phyloP scores from a whole-genome alignment of 2,888 invertebrate species.

The Eupeodes latifasciatus region DNA sequence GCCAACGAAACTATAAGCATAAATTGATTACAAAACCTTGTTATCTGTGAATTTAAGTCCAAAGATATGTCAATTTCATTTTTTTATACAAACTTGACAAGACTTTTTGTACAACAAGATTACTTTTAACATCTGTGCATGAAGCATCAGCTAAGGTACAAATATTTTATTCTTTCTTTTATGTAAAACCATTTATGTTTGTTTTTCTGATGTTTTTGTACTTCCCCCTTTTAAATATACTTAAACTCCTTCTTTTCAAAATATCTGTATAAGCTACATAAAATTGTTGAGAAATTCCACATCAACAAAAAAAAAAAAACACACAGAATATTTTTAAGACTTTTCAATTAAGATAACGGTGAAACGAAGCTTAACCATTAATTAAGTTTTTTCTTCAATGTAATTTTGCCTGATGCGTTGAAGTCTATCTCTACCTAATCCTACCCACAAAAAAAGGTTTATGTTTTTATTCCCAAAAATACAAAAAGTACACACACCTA shows the following conservation, averaged over 20 bases:
- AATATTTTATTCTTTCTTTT: no score
- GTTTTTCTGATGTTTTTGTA: no score
- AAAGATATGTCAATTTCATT: no score
- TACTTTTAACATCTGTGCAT: no score
- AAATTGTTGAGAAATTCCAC: not conserved
- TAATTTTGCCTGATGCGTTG: constrained; percentile 24
- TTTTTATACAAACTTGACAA: no score
- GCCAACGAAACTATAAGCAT: no score
- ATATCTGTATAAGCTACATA: not conserved
- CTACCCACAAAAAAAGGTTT: constrained; percentile 43
- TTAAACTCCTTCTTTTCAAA: not conserved
- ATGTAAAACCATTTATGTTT: no score
- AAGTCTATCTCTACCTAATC: not conserved
- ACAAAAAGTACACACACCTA: constrained; percentile 12
- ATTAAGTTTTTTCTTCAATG: constrained; percentile 51
- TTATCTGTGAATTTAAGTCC: no score
- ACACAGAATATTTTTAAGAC: not conserved
- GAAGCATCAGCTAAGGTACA: no score
- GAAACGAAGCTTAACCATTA: constrained; percentile 32
- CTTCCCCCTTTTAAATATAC: no score
- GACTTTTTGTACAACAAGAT: no score
- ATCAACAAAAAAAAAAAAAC: not conserved
- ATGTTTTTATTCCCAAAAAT: constrained; percentile 15
- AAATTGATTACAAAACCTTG: no score
- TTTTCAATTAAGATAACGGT: not conserved